A percentile compares a stretch with the other conserved stretches of the same genome.
Conservation (phyloP, 2,797 vertebrate genomes). For the Gambusia yucatana region DNA sequence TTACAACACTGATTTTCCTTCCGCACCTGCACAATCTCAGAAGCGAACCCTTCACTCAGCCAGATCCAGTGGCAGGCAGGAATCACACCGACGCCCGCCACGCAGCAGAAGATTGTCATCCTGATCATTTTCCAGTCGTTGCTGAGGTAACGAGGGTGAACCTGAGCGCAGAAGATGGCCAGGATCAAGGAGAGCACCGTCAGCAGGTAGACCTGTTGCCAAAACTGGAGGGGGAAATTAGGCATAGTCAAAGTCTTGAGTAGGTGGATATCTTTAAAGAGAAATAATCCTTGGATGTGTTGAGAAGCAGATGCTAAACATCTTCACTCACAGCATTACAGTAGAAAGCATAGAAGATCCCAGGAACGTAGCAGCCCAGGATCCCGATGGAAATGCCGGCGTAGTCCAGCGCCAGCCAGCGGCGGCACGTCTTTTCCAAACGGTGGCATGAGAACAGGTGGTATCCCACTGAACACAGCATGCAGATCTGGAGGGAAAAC, state of each 20-base stretch:
- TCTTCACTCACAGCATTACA: conserved; percentile 88
- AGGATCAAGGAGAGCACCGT: conserved; percentile 94
- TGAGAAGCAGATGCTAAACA: background rate
- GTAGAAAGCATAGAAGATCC: conserved; percentile 98
- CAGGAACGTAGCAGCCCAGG: conserved; percentile 96
- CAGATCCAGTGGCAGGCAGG: conserved; percentile 96
- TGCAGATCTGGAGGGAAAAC: conserved; percentile 87
- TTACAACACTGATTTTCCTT: background rate
- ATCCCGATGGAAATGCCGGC: conserved; percentile 97
- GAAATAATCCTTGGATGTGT: background rate
- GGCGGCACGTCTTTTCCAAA: conserved; percentile 93
- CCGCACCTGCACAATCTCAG: conserved; percentile 90
- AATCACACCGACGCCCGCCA: conserved; percentile 91
- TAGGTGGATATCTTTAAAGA: background rate
- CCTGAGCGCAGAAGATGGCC: conserved; percentile 94
- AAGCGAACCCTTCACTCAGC: conserved; percentile 88
- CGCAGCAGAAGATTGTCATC: conserved; percentile 90
- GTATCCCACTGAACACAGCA: conserved; percentile 97
- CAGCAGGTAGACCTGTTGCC: conserved; percentile 94
- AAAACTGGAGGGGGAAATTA: conserved; percentile 82
- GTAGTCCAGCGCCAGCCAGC: conserved; percentile 96
- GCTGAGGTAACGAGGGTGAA: conserved; percentile 95
- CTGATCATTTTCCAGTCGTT: conserved; percentile 92
- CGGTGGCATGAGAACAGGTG: conserved; percentile 97
- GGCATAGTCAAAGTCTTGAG: background rate